Conservation (phyloP, 2,797 vertebrate species). For the Aulostomus chinensis region DNA sequence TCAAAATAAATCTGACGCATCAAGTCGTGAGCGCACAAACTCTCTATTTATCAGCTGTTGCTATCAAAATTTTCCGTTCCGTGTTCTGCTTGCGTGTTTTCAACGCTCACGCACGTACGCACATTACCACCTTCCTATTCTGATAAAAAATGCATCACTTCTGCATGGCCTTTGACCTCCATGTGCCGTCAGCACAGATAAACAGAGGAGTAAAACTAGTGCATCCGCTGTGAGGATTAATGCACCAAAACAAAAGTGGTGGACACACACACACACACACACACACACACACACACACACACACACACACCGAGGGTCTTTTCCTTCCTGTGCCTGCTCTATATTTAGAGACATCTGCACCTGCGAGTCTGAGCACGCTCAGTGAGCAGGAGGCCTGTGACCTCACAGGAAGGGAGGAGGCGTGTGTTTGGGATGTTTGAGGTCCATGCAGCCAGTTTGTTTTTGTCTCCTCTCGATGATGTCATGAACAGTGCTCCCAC, state of each 20-base stretch:
- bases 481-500: not conserved
- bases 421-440: conserved; percentile 5
- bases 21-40: not conserved
- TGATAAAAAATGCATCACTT: not conserved
- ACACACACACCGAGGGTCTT: conserved; percentile 29
- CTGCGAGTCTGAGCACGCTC: conserved; percentile 57
- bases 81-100: not conserved
- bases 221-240: not conserved
- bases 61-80: not conserved
- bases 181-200: conserved; percentile 4
- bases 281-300: conserved; percentile 12
- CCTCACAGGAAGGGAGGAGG: conserved; percentile 53
- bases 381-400: conserved; percentile 38
- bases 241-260: not conserved
- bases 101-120: not conserved
- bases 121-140: not conserved
- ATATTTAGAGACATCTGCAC: conserved; percentile 63
- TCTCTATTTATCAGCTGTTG: too few species aligned
- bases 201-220: conserved; percentile 2
- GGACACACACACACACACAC: conserved; percentile 14
- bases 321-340: conserved; percentile 61
- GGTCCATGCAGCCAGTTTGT: not conserved
- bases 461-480: not conserved
- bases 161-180: conserved; percentile 5
- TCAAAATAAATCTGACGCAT: not conserved